These are phyloP conservation scores for Erebia ligea DNA, from an alignment of 2,888 invertebrate species.

Conservation along the genomic window DNA sequence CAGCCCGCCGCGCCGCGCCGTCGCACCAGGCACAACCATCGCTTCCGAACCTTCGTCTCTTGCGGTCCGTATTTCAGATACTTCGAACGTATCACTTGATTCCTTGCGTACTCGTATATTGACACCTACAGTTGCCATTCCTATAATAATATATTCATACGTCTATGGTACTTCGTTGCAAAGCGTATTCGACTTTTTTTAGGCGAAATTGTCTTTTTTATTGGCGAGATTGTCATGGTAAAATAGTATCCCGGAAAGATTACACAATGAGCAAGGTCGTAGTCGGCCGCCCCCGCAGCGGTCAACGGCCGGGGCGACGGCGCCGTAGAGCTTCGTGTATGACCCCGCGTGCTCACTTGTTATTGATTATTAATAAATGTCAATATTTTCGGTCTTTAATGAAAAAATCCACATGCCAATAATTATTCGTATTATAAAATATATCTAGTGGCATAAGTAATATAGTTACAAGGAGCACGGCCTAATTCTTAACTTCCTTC, in stretches of 20 bases:
- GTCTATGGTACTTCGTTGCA: background rate
- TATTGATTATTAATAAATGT: slow-evolving; percentile 64
- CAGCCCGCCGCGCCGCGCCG: slow-evolving; percentile 71
- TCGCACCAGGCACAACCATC: slow-evolving; percentile 82
- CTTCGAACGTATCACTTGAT: background rate
- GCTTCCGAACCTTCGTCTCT: slow-evolving; percentile 79
- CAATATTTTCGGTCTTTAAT: slow-evolving; percentile 53
- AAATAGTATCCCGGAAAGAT: slow-evolving; percentile 40
- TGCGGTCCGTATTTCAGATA: slow-evolving; percentile 66
- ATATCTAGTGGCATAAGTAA: too few relatives aligned
- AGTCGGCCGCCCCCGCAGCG: slow-evolving; percentile 66
- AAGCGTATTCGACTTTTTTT: background rate
- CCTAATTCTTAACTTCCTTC: too few relatives aligned
- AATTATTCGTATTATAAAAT: background rate
- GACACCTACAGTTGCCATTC: background rate
- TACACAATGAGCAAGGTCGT: slow-evolving; percentile 67
- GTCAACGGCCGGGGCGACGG: slow-evolving; percentile 73
- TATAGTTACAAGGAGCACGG: too few relatives aligned
- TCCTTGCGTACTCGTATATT: background rate
- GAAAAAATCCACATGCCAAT: background rate
- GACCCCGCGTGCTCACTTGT: slow-evolving; percentile 62
- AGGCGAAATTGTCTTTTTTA: background rate
- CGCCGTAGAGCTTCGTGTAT: slow-evolving; percentile 63
- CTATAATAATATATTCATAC: background rate
- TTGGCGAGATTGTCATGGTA: slow-evolving; percentile 15